Evolutionary conservation across 2,797 vertebrate species (phyloP).

Genomic region (Crossoptilon crossoptilon): DNA sequence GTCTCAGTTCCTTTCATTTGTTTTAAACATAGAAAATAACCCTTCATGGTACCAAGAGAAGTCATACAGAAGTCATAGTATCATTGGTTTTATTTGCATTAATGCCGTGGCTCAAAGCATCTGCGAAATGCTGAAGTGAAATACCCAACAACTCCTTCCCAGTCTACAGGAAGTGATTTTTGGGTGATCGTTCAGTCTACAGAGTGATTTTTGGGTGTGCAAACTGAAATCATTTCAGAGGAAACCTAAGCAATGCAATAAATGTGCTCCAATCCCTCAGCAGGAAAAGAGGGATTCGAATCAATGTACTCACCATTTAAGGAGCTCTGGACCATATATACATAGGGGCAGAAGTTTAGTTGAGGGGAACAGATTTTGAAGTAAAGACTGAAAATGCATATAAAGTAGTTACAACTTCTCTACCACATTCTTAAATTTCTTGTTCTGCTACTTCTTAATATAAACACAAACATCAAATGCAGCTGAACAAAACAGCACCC

Average conservation of each 20-base stretch:
- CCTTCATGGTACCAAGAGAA: neutral
- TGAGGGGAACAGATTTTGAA: neutral
- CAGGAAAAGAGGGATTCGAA: neutral
- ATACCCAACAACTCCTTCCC: neutral
- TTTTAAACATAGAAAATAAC: neutral
- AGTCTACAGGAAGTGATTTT: neutral
- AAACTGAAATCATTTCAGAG: neutral
- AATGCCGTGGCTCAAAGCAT: neutral
- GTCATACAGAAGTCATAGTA: rapidly evolving
- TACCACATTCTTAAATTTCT: neutral
- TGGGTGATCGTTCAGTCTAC: rapidly evolving
- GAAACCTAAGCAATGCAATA: neutral
- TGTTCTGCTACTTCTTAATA: neutral
- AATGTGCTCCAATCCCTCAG: neutral
- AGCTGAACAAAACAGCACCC: neutral
- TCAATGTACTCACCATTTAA: neutral
- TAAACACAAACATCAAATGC: neutral
- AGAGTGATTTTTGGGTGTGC: neutral
- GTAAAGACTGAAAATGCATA: neutral
- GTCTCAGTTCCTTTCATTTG: neutral
- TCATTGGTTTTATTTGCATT: neutral
- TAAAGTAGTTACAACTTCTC: neutral
- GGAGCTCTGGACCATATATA: neutral
- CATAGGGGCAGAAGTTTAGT: neutral
- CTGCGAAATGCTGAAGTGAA: neutral